phyloP scores from a whole-genome alignment of 2,113 vertebrate species.

The Mustela lutreola region DNA sequence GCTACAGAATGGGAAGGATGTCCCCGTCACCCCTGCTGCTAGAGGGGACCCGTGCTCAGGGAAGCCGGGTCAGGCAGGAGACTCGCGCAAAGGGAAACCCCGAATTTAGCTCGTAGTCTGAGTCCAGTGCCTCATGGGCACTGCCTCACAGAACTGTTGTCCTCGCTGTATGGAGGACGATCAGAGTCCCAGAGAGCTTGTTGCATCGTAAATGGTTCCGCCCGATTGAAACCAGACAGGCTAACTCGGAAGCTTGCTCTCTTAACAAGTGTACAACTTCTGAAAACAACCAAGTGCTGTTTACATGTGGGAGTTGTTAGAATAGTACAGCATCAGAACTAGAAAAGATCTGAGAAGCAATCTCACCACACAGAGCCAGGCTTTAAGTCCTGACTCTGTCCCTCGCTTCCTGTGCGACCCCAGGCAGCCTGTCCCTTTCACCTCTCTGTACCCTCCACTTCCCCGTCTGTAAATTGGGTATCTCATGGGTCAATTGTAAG shows the following conservation, averaged over 20 bases:
- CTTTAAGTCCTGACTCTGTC: not conserved
- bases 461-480: not conserved
- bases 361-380: not conserved
- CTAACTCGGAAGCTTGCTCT: not conserved
- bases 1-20: fast-evolving
- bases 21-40: not conserved
- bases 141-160: not conserved
- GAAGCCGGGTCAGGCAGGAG: not conserved
- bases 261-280: not conserved
- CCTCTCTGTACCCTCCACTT: not conserved
- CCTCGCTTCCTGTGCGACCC: not conserved
- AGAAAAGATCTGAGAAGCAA: not conserved
- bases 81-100: not conserved
- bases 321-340: not conserved
- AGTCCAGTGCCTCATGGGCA: not conserved
- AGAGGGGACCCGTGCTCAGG: not conserved
- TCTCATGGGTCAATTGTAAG: not conserved
- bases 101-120: not conserved
- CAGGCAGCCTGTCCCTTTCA: not conserved
- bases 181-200: not conserved
- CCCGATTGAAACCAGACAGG: not conserved
- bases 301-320: not conserved
- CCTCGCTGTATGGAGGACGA: too few species aligned
- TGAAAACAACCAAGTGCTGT: not conserved
- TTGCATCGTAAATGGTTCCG: not conserved